Percentiles rank a stretch among this genome's conserved stretches.
phyloP scores from a whole-genome alignment of 1,140 invertebrate species.

The Lepidurus arcticus region DNA sequence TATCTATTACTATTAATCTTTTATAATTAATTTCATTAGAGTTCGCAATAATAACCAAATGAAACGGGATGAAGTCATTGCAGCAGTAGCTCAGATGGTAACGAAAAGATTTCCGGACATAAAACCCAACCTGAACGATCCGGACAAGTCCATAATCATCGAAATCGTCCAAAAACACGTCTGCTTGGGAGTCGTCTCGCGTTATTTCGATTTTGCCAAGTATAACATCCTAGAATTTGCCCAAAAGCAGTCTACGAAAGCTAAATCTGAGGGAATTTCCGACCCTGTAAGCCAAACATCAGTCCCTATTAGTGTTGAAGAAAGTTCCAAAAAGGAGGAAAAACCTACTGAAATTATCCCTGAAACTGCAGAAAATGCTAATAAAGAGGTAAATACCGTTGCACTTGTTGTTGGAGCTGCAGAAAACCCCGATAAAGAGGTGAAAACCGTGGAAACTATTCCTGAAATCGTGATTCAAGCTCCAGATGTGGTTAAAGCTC shows the following conservation, averaged over 20 bases:
- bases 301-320: neutral
- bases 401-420: neutral
- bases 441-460: neutral
- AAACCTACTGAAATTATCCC: neutral
- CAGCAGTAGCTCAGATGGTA: constrained; percentile 62
- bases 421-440: neutral
- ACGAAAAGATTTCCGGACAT: constrained; percentile 60
- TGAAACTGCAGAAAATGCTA: neutral
- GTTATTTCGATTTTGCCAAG: constrained; percentile 61
- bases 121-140: constrained; percentile 67
- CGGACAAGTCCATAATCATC: constrained; percentile 66
- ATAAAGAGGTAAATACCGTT: no score
- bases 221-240: constrained; percentile 58
- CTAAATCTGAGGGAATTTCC: neutral
- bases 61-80: constrained; percentile 61
- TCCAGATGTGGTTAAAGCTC: neutral
- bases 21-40: constrained; percentile 39
- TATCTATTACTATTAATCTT: neutral
- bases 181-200: constrained; percentile 57
- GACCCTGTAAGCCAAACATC: neutral
- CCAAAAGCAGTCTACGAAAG: constrained; percentile 22
- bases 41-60: constrained; percentile 63
- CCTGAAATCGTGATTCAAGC: neutral
- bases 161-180: constrained; percentile 66
- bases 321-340: neutral